Evolutionary conservation across 2,113 vertebrate species (phyloP), one percentile per base, ranked within the genome.

Genomic region (Bubo bubo): DNA sequence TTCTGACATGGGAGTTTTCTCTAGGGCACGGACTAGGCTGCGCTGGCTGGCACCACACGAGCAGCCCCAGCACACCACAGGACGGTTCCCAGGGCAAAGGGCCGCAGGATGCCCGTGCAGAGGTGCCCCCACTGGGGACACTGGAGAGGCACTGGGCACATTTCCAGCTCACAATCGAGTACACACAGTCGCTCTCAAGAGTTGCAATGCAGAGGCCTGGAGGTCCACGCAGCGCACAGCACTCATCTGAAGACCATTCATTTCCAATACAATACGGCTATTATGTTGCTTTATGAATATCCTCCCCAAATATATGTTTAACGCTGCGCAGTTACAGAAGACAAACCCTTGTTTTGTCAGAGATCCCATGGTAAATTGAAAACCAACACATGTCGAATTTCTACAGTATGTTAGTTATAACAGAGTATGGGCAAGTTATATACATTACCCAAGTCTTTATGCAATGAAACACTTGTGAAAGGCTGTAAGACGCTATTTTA

Each of bases 271-370:
- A 97, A 95, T 43, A 15, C 4, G 2, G 4, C 88, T 2, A 79
- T 95, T 97, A 37, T 95, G 96, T 5, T 0, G 19, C 91, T 26
- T 35, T 6, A 27, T 63, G 83, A 95, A 85, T 59, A 49, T 60
- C 94, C 94, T 95, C 91, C 97, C 96, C 91, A 97, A 97, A 95
- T 96, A 88, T 95, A n/a, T 97, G 96, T 89, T 96, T 93, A 97
- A 67, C 3, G 76, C 76, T 79, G 84, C 22, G 14, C 76, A 84
- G 94, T 3, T 24, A 35, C 68, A 23, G 86, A 79, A 9, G 18
- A 97, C 92, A 92, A 89, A 41, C 91, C 0, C 86, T 74, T 2
- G 43, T 35, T 84, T 28, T 97, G 91, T 92, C 17, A 39, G 35
- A 5, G 72, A 59, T 18, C 73, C 80, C 52, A 53, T 6, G 24